Evolutionary conservation across 2,888 invertebrate species (phyloP).

Genomic region (Tetranychus piercei): DNA sequence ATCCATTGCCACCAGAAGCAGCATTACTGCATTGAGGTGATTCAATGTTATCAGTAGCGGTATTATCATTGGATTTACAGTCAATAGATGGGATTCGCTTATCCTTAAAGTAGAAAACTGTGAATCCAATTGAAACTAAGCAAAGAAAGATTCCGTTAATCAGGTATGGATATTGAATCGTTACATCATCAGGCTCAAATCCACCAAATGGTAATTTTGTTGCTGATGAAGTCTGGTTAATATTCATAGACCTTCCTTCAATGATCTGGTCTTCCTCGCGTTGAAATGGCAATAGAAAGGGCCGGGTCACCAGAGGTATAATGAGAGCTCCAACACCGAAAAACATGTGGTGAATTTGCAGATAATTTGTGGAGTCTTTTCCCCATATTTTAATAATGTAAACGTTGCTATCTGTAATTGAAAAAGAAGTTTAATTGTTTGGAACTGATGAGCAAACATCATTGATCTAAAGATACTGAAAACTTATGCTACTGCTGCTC

Average conservation of each 20-base stretch:
- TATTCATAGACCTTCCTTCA: neutral
- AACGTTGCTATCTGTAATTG: neutral
- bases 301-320: neutral
- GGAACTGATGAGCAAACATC: neutral
- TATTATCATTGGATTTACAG: neutral
- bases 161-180: neutral
- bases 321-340: neutral
- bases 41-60: neutral
- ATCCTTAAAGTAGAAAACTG: neutral
- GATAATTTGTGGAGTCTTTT: neutral
- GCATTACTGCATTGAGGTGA: too few species aligned
- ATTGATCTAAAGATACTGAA: neutral
- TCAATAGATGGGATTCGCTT: neutral
- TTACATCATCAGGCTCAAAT: neutral
- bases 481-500: neutral
- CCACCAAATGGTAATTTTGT: neutral
- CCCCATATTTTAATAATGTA: neutral
- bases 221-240: neutral
- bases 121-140: neutral
- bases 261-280: neutral
- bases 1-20: too few species aligned
- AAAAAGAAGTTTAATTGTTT: neutral
- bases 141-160: neutral
- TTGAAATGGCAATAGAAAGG: neutral
- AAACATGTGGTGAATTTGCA: neutral